Base-by-base conservation (phyloP, 2,797 vertebrate genomes). In the Tolypeutes matacus region DNA sequence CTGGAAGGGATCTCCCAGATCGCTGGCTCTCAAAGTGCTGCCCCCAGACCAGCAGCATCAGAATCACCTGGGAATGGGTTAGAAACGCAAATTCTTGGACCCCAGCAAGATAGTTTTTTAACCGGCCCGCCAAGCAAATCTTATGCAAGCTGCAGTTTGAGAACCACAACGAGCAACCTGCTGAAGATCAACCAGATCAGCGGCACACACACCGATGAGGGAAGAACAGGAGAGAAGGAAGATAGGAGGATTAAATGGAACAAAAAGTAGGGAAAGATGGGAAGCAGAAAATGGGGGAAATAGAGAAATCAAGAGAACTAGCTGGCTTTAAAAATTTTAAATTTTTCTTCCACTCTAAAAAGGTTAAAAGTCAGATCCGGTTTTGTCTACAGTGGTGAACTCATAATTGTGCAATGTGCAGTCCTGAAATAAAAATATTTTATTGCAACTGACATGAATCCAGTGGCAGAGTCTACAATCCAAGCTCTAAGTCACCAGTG, bases 261-360 rank as follows among this genome's bases (percentile, higher is more conserved):
- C 14, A 29, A n/a, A 49, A 14, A 78, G 8, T n/a, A 62, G 9
- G 29, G 2, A 1, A 8, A 17, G 20, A 51, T 49, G 34, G 31
- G 7, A 53, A 56, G 6, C 8, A 60, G 7, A 65, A 39, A 64
- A 29, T n/a, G 13, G 58, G 53, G 10, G 3, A 10, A 15, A 70
- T 5, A 34, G 5, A n/a, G 23, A 60, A 39, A 70, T 56, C 11
- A 34, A 29, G 39, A 89, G 23, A 86, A 78, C 49, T 78, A 89
- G 12, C 42, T 39, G 21, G 62, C 53, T 75, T 87, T 31, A 76
- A 65, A 77, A 77, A 75, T 62, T 72, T 42, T 31, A 86, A 49
- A 0, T 8, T 69, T 78, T 70, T 70, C 73, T 75, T 95, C 89
- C 49, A 93, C 27, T 91, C 39, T 72, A 36, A 60, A 83, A 96